Evolutionary conservation across 1,140 invertebrate genomes (phyloP).

Genomic region (Eueides isabella): DNA sequence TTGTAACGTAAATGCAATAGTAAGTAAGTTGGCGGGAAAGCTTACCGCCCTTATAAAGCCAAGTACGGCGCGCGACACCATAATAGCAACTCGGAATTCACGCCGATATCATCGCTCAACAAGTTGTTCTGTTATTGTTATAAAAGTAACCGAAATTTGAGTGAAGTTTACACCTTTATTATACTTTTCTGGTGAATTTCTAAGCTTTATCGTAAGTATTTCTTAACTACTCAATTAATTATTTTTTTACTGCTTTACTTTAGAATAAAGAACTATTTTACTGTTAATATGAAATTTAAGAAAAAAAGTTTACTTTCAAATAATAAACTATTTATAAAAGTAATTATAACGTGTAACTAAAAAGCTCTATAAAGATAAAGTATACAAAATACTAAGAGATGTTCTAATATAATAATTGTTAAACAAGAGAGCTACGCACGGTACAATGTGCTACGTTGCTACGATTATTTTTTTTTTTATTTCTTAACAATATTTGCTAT

Average conservation of each 20-base stretch:
- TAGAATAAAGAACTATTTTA: no score
- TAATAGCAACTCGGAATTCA: constrained; percentile 49
- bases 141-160: not conserved
- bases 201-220: not conserved
- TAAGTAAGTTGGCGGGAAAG: constrained; percentile 18
- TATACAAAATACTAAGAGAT: not conserved
- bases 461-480: not conserved
- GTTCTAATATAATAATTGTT: not conserved
- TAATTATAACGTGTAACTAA: not conserved
- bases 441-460: not conserved
- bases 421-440: not conserved
- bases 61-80: constrained; percentile 43
- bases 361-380: not conserved
- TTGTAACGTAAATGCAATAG: not conserved
- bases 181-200: not conserved
- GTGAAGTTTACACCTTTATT: not conserved
- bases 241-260: not conserved
- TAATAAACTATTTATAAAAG: not conserved
- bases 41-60: constrained; percentile 57
- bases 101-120: constrained; percentile 20
- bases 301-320: no score
- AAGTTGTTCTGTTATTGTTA: not conserved
- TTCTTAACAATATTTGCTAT: no score
- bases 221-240: not conserved
- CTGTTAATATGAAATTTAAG: not conserved